Base-by-base conservation (phyloP, 2,888 invertebrate genomes). In the Aporophyla nigra region DNA sequence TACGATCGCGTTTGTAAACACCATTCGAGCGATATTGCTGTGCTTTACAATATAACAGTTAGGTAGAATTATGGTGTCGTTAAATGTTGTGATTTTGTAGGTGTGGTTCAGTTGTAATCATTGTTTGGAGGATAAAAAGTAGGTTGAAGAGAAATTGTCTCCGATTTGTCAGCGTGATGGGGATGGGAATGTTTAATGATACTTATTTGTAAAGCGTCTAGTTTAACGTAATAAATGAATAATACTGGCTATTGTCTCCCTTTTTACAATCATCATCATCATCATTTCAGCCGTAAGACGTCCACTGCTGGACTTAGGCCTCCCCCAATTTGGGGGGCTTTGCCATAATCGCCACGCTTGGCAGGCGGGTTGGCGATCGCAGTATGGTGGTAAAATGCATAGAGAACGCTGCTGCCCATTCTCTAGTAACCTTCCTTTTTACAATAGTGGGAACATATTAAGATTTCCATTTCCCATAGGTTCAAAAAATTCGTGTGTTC, bases 1-100 rank as follows among this genome's bases (percentile, higher is more conserved):
- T 91, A 87, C 84, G 89, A 87, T 93, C 87, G 94, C 92, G 93
- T 93, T 93, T 83, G 89, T 91, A 91, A 87, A 91, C 91, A 91
- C 91, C 90, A 93, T 92, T 89, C 80, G 62, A 54, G 69, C 81
- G 77, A 86, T 86, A 87, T 86, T 84, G 82, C 84, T 85, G 90
- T 91, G 89, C 89, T 88, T 90, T 89, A 90, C 88, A 88, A 84
- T 88, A 88, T 87, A 87, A 85, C 85, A 87, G 88, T 90, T 89
- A 87, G 86, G 85, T 73, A 76, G 82, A 88, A 84, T 89, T 86
- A 88, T 86, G 72, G 81, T 73, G 78, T 82, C 73, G 84, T 86
- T 79, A 80, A 88, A 74, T 80, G 66, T 79, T 79, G 80, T 86
- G 89, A 88, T 89, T 84, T 83, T 80, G 78, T 80, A 78, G 86